phyloP scores from a whole-genome alignment of 2,113 vertebrate genomes.

The Calyptommatus sinebrachiatus region DNA sequence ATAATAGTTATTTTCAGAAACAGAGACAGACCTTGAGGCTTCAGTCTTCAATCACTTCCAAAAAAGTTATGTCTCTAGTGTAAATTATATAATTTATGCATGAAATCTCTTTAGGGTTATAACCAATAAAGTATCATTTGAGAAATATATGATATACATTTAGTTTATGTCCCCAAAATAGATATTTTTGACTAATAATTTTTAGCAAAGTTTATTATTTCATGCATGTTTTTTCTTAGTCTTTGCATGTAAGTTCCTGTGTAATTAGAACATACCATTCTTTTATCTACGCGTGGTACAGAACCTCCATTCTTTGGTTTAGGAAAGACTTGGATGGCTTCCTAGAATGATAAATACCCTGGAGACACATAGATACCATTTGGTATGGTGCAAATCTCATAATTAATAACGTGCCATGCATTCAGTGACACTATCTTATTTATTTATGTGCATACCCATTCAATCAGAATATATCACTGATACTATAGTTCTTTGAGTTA shows the following conservation, averaged over 20 bases:
- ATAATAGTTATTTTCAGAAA: neutral
- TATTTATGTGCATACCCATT: neutral
- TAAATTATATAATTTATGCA: neutral
- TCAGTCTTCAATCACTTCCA: neutral
- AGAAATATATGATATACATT: neutral
- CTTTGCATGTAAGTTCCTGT: constrained; percentile 49
- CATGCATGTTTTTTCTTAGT: constrained; percentile 31
- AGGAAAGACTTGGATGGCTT: constrained; percentile 55
- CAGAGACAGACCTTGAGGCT: neutral
- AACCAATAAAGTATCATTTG: neutral
- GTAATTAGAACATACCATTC: constrained; percentile 64
- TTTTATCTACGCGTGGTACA: constrained; percentile 68
- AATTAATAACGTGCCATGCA: constrained; percentile 32
- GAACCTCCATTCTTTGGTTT: constrained; percentile 64
- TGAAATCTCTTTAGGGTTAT: neutral
- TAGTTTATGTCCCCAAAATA: neutral
- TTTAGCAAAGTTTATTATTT: neutral
- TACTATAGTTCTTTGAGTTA: neutral
- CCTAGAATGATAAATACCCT: constrained; percentile 68
- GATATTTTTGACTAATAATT: neutral
- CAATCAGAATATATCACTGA: neutral
- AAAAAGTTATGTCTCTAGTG: neutral
- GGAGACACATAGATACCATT: constrained; percentile 54
- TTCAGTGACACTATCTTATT: neutral
- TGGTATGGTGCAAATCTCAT: constrained; percentile 47